phyloP scores from a whole-genome alignment of 2,113 vertebrate species.

The Zosterops pallidus region DNA sequence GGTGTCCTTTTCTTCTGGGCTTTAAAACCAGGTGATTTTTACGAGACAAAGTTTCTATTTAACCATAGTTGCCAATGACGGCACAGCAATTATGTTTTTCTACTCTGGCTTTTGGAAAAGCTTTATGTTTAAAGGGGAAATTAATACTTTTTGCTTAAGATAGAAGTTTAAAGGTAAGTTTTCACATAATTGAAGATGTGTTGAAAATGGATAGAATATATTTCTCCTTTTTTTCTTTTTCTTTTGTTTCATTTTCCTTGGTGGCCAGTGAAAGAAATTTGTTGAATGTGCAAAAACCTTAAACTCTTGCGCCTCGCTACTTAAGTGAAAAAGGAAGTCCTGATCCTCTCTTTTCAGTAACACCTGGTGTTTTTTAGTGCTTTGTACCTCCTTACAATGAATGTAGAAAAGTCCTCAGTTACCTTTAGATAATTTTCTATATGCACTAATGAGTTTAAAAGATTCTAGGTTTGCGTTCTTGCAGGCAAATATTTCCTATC shows the following conservation, averaged over 20 bases:
- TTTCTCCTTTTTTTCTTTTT: background rate
- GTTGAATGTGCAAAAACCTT: background rate
- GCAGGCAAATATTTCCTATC: background rate
- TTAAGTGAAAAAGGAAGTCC: background rate
- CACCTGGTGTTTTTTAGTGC: background rate
- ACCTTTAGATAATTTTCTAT: background rate
- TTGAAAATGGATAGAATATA: background rate
- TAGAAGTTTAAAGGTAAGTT: background rate
- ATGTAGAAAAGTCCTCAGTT: background rate
- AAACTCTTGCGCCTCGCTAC: background rate
- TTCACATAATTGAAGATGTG: background rate
- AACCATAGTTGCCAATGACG: background rate
- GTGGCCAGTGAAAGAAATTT: background rate
- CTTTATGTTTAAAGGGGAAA: background rate
- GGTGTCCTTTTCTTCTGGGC: background rate
- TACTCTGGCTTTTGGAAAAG: background rate
- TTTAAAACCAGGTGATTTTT: conserved; percentile 2
- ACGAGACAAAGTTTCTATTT: background rate
- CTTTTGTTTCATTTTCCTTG: background rate
- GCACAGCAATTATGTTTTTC: background rate
- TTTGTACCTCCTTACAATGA: background rate
- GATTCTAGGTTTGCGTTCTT: background rate
- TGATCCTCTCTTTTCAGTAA: background rate
- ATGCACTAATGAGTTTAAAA: background rate
- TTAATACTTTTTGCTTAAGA: background rate